These are phyloP conservation scores for Tokudaia muenninki DNA, from an alignment of 2,797 vertebrate genomes.

Conservation along the genomic window DNA sequence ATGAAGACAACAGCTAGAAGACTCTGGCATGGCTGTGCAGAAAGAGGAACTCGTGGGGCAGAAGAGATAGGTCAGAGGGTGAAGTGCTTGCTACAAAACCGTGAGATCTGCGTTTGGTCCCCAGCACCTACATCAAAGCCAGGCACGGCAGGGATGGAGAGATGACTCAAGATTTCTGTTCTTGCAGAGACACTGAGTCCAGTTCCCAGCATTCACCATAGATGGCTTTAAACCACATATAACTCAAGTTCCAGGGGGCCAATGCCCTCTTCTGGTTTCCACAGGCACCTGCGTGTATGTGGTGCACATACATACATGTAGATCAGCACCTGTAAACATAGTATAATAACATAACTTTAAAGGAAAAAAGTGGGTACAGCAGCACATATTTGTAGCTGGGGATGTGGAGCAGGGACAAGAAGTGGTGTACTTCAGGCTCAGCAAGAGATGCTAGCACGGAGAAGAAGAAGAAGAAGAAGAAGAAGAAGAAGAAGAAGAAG, in stretches of 20 bases:
- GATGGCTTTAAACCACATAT: neutral
- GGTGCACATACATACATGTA: neutral
- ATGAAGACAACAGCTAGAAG: neutral
- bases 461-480: neutral
- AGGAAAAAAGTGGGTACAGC: neutral
- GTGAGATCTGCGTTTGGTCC: neutral
- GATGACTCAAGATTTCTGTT: neutral
- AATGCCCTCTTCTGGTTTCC: neutral
- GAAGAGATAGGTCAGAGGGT: neutral
- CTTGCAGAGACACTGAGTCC: neutral
- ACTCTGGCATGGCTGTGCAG: neutral
- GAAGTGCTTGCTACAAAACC: neutral
- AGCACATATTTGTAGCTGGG: neutral
- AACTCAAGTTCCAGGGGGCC: neutral
- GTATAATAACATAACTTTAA: neutral
- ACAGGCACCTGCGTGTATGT: neutral
- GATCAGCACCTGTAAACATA: neutral
- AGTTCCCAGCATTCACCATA: neutral
- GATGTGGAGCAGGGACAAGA: neutral
- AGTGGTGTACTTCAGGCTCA: neutral
- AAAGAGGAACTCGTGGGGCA: neutral
- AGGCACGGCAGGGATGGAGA: neutral
- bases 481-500: neutral
- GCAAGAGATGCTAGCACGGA: neutral
- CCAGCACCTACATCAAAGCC: neutral